phyloP scores from a whole-genome alignment of 2,888 invertebrate species.

The Ceraclea dissimilis region DNA sequence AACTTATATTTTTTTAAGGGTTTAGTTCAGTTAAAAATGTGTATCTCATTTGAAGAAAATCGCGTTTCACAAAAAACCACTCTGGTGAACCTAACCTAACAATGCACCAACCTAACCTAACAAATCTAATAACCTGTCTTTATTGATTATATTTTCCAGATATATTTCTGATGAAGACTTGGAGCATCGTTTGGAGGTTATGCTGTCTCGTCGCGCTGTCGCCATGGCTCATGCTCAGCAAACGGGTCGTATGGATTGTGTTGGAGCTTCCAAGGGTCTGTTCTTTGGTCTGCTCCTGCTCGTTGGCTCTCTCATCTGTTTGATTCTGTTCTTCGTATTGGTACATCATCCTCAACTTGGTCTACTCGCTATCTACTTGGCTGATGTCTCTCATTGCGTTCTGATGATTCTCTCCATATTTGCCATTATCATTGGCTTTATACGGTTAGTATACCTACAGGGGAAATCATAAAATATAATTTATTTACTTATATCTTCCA shows the following conservation, averaged over 20 bases:
- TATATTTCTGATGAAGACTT: constrained; percentile 73
- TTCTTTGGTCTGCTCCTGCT: constrained; percentile 86
- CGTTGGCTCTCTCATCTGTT: constrained; percentile 84
- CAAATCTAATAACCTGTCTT: too few species aligned
- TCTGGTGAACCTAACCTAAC: too few species aligned
- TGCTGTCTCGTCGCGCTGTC: constrained; percentile 79
- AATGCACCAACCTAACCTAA: too few species aligned
- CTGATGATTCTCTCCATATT: constrained; percentile 82
- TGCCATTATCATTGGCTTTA: constrained; percentile 85
- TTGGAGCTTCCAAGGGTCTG: constrained; percentile 88
- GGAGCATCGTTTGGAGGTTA: constrained; percentile 80
- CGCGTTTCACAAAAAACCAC: too few species aligned
- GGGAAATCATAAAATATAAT: too few species aligned
- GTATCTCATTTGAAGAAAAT: too few species aligned
- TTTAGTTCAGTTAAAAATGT: too few species aligned
- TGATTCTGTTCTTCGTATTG: constrained; percentile 93
- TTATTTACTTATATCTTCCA: neutral
- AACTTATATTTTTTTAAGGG: too few species aligned
- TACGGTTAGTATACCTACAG: constrained; percentile 65
- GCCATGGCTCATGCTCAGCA: constrained; percentile 76
- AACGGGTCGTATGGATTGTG: constrained; percentile 85
- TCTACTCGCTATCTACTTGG: constrained; percentile 80
- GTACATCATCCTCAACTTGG: constrained; percentile 78
- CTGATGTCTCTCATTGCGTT: constrained; percentile 84
- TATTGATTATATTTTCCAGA: constrained; percentile 31